phyloP scores from a whole-genome alignment of 2,797 vertebrate species.

The Leptatherina wallacei region DNA sequence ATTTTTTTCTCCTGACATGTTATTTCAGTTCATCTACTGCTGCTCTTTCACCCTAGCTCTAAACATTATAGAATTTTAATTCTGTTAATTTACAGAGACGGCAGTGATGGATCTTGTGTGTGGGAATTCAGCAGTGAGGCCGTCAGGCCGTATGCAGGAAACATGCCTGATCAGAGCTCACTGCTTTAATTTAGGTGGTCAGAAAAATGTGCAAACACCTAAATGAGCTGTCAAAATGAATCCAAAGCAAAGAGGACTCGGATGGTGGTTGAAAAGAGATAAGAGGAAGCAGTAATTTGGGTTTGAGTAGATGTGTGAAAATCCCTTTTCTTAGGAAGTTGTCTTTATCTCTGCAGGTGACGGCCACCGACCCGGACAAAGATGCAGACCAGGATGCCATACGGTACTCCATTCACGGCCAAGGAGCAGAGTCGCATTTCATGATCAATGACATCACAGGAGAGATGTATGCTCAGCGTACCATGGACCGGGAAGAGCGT shows the following conservation, averaged over 20 bases:
- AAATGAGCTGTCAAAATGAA: constrained; percentile 57
- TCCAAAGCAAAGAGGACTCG: constrained; percentile 25
- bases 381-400: constrained; percentile 87
- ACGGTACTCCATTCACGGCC: constrained; percentile 91
- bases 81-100: constrained; percentile 24
- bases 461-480: constrained; percentile 89
- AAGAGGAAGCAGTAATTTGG: constrained; percentile 49
- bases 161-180: constrained; percentile 51
- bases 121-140: constrained; percentile 24
- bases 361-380: constrained; percentile 90
- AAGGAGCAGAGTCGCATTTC: constrained; percentile 88
- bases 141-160: constrained; percentile 44
- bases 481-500: constrained; percentile 89
- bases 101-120: constrained; percentile 33
- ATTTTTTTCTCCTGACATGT: constrained; percentile 14
- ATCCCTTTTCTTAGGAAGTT: constrained; percentile 40
- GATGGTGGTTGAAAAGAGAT: constrained; percentile 48
- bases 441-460: constrained; percentile 91
- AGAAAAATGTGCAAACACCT: constrained; percentile 55
- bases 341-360: constrained; percentile 81
- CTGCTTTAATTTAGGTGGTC: constrained; percentile 58
- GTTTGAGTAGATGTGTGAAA: constrained; percentile 50
- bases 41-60: constrained; percentile 1
- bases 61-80: constrained; percentile 23
- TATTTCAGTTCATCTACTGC: constrained; percentile 16